Base-by-base conservation (phyloP, 2,113 vertebrate genomes). In the Alexandromys fortis region DNA sequence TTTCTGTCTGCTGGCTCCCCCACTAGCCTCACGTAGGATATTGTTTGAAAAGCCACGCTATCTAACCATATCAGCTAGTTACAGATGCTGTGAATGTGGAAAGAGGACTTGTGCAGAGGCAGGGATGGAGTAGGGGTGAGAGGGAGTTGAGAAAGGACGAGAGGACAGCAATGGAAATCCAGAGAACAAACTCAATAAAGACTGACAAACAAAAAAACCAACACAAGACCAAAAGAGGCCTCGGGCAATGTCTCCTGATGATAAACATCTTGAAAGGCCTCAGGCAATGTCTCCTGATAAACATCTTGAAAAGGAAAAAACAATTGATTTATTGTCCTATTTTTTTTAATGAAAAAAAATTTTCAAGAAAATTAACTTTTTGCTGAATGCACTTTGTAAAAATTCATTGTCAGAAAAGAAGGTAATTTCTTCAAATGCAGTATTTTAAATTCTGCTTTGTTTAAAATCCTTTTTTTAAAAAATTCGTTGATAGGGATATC, bases 311-410 rank as follows among this genome's bases (percentile, higher is more conserved):
- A 83, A 28, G 35, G 7, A 63, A 42, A 61, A 42, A 61, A 63
- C 22, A 76, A 16, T 72, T 85, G 42, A 78, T 35, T 79, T 87
- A 93, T 87, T 89, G 93, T 83, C 70, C 75, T 78, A 89, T 38
- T 35, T 95, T 85, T 89, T 89, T 73, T 82, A 38, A 67, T 90
- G 49, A 70, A 88, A 94, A 91, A 73, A 70, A 81, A 68, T 16
- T 90, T 92, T 90, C 42, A 94, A 94, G 35, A 88, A 90, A 94
- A 88, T 47, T 94, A 68, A 87, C n/a, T n/a, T 58, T 65, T 65
- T 92, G 49, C 42, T 47, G 79, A 88, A 35, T 75, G 91, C 72
- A 70, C 42, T 83, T 93, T 72, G 16, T 38, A 70, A 90, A 93
- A 88, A 49, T 82, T 47, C 2, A 92, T 33, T 82, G 52, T 63